These are phyloP conservation scores for Rissa tridactyla DNA, from an alignment of 2,113 vertebrate genomes.

Conservation along the genomic window DNA sequence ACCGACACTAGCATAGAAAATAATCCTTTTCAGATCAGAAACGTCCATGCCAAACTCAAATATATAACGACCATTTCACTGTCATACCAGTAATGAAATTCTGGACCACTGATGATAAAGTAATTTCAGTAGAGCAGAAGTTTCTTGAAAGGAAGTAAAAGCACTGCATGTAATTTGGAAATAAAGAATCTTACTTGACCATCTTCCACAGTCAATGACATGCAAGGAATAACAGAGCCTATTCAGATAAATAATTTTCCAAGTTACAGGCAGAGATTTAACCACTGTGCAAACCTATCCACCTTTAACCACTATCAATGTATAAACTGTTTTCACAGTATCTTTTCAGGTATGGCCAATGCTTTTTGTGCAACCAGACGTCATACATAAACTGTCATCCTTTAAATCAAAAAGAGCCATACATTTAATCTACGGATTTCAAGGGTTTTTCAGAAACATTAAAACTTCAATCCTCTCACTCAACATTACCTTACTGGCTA, in stretches of 20 bases:
- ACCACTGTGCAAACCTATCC: not conserved
- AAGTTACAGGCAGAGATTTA: not conserved
- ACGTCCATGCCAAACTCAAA: not conserved
- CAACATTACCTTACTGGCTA: not conserved
- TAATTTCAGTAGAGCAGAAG: not conserved
- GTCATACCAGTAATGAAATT: not conserved
- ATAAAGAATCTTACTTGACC: not conserved
- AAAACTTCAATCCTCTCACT: not conserved
- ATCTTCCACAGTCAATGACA: not conserved
- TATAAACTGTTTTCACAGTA: not conserved
- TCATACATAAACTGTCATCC: accelerated
- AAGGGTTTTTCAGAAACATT: not conserved
- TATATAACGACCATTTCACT: not conserved
- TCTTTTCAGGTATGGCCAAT: not conserved
- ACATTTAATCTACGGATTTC: not conserved
- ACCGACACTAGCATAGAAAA: not conserved
- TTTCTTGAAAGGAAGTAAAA: not conserved
- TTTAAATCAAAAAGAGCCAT: not conserved
- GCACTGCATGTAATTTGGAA: not conserved
- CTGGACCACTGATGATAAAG: not conserved
- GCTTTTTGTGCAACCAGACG: not conserved
- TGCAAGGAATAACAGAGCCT: not conserved
- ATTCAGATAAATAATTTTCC: not conserved
- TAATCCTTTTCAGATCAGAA: not conserved
- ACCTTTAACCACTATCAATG: not conserved